Percentiles rank a stretch among this genome's conserved stretches.
phyloP scores from a whole-genome alignment of 2,888 invertebrate species.

The Thumatha senex region DNA sequence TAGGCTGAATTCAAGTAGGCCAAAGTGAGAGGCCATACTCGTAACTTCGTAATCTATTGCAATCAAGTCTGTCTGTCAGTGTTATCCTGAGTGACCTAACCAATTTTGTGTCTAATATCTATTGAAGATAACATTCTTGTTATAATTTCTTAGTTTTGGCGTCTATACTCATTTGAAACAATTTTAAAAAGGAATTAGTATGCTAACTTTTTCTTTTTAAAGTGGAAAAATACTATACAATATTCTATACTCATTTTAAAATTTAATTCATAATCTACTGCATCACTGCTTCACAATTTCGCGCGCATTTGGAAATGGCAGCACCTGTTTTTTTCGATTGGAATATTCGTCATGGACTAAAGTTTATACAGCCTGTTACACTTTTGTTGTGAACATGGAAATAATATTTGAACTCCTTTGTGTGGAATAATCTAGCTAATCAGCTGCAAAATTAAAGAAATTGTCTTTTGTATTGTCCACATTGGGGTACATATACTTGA shows the following conservation, averaged over 20 bases:
- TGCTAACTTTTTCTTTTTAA: too few species aligned
- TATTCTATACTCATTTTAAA: constrained; percentile 27
- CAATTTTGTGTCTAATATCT: constrained; percentile 23
- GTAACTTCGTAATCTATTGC: constrained; percentile 32
- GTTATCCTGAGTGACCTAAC: constrained; percentile 34
- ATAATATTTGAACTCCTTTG: background rate
- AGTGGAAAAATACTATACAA: too few species aligned
- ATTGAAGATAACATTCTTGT: constrained; percentile 27
- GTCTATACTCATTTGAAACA: constrained; percentile 27
- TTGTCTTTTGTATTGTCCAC: too few species aligned
- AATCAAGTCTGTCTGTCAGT: constrained; percentile 38
- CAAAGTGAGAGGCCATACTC: constrained; percentile 32
- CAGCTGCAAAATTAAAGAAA: too few species aligned
- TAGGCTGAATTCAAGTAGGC: constrained; percentile 20
- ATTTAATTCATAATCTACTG: constrained; percentile 41
- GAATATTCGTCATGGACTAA: constrained; percentile 49
- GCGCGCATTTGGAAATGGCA: constrained; percentile 50
- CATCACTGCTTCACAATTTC: constrained; percentile 58
- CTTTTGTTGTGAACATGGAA: constrained; percentile 54
- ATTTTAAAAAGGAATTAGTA: too few species aligned
- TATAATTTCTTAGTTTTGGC: constrained; percentile 26
- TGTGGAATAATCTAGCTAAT: background rate
- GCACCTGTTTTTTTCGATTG: constrained; percentile 22
- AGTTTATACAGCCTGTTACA: constrained; percentile 50
- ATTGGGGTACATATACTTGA: too few species aligned